Evolutionary conservation across 2,113 vertebrate genomes (phyloP).

Genomic region (Phylloscopus trochiloides): DNA sequence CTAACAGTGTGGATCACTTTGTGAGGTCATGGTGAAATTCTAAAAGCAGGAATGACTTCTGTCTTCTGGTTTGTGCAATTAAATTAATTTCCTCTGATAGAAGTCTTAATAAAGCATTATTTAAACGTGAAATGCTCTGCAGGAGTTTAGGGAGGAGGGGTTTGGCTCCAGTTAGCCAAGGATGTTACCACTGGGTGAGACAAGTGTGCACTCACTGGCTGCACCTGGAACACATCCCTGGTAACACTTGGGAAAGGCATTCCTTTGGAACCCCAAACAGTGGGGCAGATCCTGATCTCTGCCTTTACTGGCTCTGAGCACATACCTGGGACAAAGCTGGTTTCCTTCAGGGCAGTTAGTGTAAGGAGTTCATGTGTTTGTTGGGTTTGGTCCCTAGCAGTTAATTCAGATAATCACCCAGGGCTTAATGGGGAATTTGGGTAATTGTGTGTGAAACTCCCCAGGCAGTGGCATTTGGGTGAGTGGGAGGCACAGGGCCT

Average conservation of each 20-base stretch:
- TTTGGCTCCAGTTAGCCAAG: background rate
- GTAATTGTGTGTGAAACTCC: too few species aligned
- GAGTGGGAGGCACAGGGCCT: background rate
- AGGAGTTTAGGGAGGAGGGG: background rate
- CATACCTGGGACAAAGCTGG: background rate
- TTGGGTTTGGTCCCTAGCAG: background rate
- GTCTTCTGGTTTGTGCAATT: background rate
- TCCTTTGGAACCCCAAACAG: background rate
- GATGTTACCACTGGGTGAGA: background rate
- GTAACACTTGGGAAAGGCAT: background rate
- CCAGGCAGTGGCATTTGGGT: background rate
- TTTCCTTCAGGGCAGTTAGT: background rate
- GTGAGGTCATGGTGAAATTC: background rate
- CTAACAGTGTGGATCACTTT: background rate
- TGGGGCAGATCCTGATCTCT: accelerated
- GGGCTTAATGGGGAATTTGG: background rate
- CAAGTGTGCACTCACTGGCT: background rate
- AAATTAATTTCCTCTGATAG: background rate
- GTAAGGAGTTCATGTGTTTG: accelerated
- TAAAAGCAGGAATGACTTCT: background rate
- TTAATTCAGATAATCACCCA: accelerated
- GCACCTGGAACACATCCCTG: background rate
- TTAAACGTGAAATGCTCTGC: background rate
- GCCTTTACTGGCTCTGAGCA: background rate
- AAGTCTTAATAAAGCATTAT: background rate